Evolutionary conservation across 2,888 invertebrate species (phyloP).

Genomic region (Xanthorhoe spadicearia): DNA sequence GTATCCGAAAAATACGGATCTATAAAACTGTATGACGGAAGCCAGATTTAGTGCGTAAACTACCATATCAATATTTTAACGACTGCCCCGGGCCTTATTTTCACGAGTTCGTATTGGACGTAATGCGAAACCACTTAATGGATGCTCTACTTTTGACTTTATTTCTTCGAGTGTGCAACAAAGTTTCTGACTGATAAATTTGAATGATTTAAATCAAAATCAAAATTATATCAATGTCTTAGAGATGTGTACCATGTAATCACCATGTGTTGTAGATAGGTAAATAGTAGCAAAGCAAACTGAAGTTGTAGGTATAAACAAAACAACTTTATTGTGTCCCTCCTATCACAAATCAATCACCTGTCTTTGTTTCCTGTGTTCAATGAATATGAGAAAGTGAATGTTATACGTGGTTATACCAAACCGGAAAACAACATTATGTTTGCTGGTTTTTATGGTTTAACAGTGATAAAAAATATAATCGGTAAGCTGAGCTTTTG

Average conservation of each 20-base stretch:
- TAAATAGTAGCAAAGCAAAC: neutral
- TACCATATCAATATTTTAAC: too few species aligned
- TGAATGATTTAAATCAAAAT: too few species aligned
- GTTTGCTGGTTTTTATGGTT: neutral
- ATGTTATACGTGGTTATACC: neutral
- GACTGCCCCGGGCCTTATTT: too few species aligned
- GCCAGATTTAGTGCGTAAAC: too few species aligned
- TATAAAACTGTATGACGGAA: too few species aligned
- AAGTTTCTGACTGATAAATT: too few species aligned
- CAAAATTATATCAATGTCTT: neutral
- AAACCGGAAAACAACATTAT: neutral
- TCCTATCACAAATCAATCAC: slow-evolving; percentile 14
- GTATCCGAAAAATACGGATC: too few species aligned
- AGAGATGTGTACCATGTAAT: neutral
- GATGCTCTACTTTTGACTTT: too few species aligned
- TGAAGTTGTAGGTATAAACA: neutral
- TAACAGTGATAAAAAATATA: neutral
- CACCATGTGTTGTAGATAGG: neutral
- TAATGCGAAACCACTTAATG: too few species aligned
- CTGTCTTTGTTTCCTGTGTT: slow-evolving; percentile 19
- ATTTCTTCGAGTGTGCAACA: too few species aligned
- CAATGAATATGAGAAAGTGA: slow-evolving; percentile 10
- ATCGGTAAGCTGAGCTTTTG: neutral
- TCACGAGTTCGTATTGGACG: too few species aligned
- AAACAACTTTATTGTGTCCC: slow-evolving; percentile 5